A percentile compares a stretch with the other conserved stretches of the same genome.
phyloP scores from a whole-genome alignment of 2,888 invertebrate genomes.

The Brassicogethes aeneus region DNA sequence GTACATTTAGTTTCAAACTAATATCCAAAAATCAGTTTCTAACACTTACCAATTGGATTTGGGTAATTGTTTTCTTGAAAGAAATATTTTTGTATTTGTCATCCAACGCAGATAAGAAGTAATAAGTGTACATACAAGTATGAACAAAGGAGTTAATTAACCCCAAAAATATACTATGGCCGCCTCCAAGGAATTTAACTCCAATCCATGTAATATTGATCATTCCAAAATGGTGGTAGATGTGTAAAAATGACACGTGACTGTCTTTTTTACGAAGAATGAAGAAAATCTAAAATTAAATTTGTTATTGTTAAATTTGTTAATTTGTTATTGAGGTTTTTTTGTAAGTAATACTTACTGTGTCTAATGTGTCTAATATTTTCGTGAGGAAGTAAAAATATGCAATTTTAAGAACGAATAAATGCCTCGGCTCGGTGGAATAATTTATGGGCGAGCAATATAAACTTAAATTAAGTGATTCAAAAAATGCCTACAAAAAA shows the following conservation, averaged over 20 bases:
- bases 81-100: constrained; percentile 62
- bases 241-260: constrained; percentile 78
- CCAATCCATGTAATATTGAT: constrained; percentile 55
- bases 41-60: constrained; percentile 72
- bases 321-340: too few relatives aligned
- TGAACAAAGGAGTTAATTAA: constrained; percentile 69
- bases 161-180: constrained; percentile 56
- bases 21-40: too few relatives aligned
- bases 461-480: background rate
- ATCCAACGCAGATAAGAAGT: constrained; percentile 63
- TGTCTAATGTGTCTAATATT: constrained; percentile 64
- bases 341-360: constrained; percentile 52
- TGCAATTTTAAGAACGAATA: constrained; percentile 49
- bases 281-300: constrained; percentile 58
- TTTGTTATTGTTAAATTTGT: too few relatives aligned
- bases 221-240: constrained; percentile 83
- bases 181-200: constrained; percentile 56
- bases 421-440: constrained; percentile 49
- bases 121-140: constrained; percentile 74
- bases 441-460: constrained; percentile 44
- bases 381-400: constrained; percentile 64
- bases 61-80: constrained; percentile 83
- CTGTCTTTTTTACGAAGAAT: constrained; percentile 71
- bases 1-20: too few relatives aligned
- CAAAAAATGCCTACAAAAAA: background rate